Base-by-base conservation (phyloP, 1,140 invertebrate genomes). In the Gyrodactylus salaris region DNA sequence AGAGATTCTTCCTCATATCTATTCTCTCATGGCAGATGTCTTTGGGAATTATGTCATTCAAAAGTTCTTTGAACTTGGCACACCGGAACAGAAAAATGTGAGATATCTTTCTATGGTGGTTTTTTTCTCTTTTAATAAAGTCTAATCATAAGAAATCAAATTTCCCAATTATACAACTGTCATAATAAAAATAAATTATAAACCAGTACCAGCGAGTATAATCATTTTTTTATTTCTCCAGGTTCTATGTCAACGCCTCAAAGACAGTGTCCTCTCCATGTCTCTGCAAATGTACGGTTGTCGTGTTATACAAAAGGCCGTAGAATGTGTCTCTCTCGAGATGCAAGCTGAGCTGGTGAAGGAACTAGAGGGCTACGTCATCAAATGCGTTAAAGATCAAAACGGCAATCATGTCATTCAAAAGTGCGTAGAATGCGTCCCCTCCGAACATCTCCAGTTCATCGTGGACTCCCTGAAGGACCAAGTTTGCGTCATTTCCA, bases 271-370 rank as follows among this genome's bases (percentile, higher is more conserved):
- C 23, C 80, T 99, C 74, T 89, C 89, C 69, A 81, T 99, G 75
- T 93, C 95, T 0, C 82, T 99, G 75, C 95, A 99, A 83, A 99
- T 99, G 95, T 99, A 99, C 79, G 95, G 95, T 7, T 99, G 95
- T 80, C 86, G 95, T 68, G 94, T 99, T 0, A 97, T 99, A 77
- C 95, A 99, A 81, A 99, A 99, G 81, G 95, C 95, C 16, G 82
- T 99, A 27, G 95, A 99, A 82, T 93, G 90, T n/a, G 94, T 99
- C 78, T 88, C 89, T 16, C 84, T 88, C 19, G 91, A 96, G 78
- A 90, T 96, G 79, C 93, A 98, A 81, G 90, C 93, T 78, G 91
- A 96, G 82, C 93, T 98, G 76, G 92, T 96, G 0, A 86, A 89
- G 70, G 93, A 98, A 81, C 82, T 98, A 20, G 92, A 97, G 79